These are phyloP conservation scores for Antedon mediterranea DNA, from an alignment of 53 echinoderm and acorn worm genomes.

Conservation along the genomic window DNA sequence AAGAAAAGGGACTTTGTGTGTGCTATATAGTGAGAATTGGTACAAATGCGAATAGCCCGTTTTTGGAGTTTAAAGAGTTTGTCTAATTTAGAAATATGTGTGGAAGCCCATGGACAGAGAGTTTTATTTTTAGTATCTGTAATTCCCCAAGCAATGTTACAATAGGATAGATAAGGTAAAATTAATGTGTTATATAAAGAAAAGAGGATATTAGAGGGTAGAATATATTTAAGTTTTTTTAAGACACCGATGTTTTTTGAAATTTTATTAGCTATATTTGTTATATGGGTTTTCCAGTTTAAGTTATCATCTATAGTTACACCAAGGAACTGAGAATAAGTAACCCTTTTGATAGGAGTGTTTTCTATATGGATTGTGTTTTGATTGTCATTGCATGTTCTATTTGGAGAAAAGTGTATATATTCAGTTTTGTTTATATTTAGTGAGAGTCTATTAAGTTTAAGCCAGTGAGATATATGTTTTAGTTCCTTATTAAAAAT, in stretches of 20 bases:
- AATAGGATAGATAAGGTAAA: neutral
- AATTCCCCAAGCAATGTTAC: neutral
- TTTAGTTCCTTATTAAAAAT: neutral
- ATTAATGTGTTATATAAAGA: neutral
- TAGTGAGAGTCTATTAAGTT: neutral
- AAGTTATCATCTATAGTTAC: neutral
- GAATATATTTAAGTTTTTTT: neutral
- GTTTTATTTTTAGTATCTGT: neutral
- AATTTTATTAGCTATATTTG: neutral
- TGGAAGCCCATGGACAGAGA: neutral
- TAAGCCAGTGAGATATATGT: neutral
- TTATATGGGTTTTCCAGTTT: neutral
- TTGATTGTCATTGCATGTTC: neutral
- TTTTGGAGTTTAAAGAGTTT: neutral
- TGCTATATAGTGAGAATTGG: neutral
- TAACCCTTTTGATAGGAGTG: neutral
- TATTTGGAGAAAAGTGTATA: neutral
- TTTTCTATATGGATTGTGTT: neutral
- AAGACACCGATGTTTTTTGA: neutral
- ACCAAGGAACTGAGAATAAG: neutral
- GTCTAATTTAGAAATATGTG: neutral
- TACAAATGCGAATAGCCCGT: neutral
- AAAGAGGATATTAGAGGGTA: neutral
- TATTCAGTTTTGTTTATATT: neutral
- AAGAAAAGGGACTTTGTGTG: neutral